Evolutionary conservation across 2,797 vertebrate genomes (phyloP).

Genomic region (Gymnoscopelus microlampas): DNA sequence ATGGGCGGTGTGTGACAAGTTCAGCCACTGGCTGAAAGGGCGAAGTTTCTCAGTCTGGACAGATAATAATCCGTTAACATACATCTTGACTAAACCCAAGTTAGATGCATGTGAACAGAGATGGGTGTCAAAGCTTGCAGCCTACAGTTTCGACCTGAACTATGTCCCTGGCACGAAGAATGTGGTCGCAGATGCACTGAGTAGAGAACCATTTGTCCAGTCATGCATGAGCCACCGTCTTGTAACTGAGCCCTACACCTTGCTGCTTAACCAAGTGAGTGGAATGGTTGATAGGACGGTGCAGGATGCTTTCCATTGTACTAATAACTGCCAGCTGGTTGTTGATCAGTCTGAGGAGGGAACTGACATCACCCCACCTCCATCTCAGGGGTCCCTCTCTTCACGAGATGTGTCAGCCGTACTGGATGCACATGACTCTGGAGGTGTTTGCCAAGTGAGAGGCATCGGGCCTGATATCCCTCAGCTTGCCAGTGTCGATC

Average conservation of each 20-base stretch:
- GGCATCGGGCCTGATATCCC: too few relatives aligned
- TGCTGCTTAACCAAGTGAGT: not conserved
- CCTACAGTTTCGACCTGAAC: slow-evolving; percentile 21
- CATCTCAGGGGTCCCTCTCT: too few relatives aligned
- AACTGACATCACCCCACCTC: too few relatives aligned
- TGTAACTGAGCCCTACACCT: not conserved
- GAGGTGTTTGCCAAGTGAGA: too few relatives aligned
- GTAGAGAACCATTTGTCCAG: slow-evolving; percentile 2
- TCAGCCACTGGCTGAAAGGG: slow-evolving; percentile 27
- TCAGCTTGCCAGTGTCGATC: not conserved
- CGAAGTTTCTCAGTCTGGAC: slow-evolving; percentile 9
- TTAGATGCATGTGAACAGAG: slow-evolving; percentile 15
- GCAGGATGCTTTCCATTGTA: too few relatives aligned
- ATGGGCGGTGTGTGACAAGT: slow-evolving; percentile 21
- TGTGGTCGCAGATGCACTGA: slow-evolving; percentile 14
- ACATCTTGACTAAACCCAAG: slow-evolving; percentile 16
- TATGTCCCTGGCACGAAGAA: slow-evolving; percentile 24
- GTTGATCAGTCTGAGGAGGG: too few relatives aligned
- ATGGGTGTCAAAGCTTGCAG: slow-evolving; percentile 18
- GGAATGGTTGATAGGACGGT: not conserved
- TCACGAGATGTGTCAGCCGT: too few relatives aligned
- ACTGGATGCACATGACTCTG: too few relatives aligned
- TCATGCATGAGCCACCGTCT: not conserved
- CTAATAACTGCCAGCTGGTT: too few relatives aligned
- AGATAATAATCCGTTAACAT: not conserved